Percentiles rank a stretch among this genome's conserved stretches.
Conservation (phyloP, 2,888 invertebrate species). For the Pandemis heparana region DNA sequence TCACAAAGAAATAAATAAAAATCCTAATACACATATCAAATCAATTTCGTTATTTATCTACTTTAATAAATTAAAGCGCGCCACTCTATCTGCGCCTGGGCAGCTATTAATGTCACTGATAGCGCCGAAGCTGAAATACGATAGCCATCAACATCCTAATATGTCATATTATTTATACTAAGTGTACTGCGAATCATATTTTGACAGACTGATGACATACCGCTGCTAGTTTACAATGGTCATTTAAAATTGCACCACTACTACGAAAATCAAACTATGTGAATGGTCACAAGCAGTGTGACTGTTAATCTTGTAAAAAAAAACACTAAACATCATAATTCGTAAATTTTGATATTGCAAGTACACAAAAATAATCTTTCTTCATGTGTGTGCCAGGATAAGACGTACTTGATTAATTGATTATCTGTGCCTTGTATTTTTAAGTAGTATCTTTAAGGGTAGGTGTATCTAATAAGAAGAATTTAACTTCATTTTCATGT, state of each 20-base stretch:
- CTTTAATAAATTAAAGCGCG: conserved; percentile 32
- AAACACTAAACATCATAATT: too few species aligned
- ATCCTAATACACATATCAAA: conserved; percentile 31
- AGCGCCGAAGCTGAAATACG: conserved; percentile 31
- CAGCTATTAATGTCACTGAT: conserved; percentile 41
- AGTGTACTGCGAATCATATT: conserved; percentile 20
- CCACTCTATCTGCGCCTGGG: conserved; percentile 26
- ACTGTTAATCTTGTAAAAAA: too few species aligned
- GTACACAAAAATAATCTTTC: too few species aligned
- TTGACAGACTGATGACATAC: not conserved
- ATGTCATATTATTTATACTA: conserved; percentile 38
- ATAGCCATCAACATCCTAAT: conserved; percentile 38
- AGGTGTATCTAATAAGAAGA: not conserved
- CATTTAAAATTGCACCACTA: not conserved
- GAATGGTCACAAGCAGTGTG: too few species aligned
- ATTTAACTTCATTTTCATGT: not conserved
- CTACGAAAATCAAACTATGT: too few species aligned
- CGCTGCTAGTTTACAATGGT: not conserved
- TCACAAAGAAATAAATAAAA: conserved; percentile 9
- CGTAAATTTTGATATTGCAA: too few species aligned
- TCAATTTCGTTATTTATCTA: conserved; percentile 38
- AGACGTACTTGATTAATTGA: too few species aligned
- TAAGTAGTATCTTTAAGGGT: too few species aligned
- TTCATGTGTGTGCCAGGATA: too few species aligned
- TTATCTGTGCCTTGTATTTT: too few species aligned